Evolutionary conservation across 1,140 invertebrate genomes (phyloP).

Genomic region (Ips nitidus): DNA sequence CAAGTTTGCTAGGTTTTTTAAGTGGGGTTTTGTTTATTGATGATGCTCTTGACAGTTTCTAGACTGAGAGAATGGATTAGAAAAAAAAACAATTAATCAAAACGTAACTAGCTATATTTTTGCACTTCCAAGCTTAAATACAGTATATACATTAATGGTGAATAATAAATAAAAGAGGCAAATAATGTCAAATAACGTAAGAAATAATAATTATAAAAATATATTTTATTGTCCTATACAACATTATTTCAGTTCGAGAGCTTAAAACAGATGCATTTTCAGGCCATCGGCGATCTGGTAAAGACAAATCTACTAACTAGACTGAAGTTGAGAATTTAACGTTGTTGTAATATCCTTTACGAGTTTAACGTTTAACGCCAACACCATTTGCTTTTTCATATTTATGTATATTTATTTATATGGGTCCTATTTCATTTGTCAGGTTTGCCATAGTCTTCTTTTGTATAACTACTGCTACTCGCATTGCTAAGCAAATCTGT

Average conservation of each 20-base stretch:
- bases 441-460: too few relatives aligned
- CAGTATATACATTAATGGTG: conserved; percentile 39
- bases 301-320: background rate
- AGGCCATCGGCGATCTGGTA: background rate
- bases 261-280: background rate
- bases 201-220: conserved; percentile 28
- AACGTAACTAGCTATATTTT: conserved; percentile 28
- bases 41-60: too few relatives aligned
- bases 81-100: too few relatives aligned
- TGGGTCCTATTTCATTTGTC: background rate
- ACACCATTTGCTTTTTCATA: background rate
- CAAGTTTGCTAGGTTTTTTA: too few relatives aligned
- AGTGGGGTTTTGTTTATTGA: too few relatives aligned
- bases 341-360: background rate
- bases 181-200: conserved; percentile 11
- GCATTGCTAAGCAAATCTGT: too few relatives aligned
- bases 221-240: conserved; percentile 25
- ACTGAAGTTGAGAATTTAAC: background rate
- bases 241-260: conserved; percentile 6
- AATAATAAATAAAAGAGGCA: conserved; percentile 37
- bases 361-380: background rate
- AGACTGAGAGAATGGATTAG: too few relatives aligned
- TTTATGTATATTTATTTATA: background rate
- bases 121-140: conserved; percentile 38
- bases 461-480: too few relatives aligned